A percentile compares a stretch with the other conserved stretches of the same genome.
Evolutionary conservation across 2,797 vertebrate species (phyloP).

Genomic region (Xenops minutus): DNA sequence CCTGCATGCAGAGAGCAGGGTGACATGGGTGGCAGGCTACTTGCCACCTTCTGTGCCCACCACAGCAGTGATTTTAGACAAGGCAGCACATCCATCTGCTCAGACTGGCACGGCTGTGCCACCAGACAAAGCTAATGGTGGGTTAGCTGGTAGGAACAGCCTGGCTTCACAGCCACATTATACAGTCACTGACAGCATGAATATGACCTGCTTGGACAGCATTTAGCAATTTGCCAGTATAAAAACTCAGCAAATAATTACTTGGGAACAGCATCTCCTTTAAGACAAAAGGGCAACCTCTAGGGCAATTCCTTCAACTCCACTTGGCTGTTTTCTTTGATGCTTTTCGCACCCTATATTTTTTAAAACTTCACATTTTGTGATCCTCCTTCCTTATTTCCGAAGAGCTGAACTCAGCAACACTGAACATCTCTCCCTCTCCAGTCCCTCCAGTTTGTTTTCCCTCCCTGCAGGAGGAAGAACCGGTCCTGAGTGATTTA

Average conservation of each 20-base stretch:
- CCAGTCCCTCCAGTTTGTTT: not conserved
- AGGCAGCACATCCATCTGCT: not conserved
- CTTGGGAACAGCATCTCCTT: not conserved
- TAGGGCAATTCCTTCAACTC: not conserved
- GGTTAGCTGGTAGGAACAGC: not conserved
- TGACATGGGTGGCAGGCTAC: not conserved
- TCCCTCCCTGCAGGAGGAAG: not conserved
- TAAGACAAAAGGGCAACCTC: not conserved
- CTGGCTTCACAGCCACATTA: not conserved
- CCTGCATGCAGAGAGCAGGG: not conserved
- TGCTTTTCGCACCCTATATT: not conserved
- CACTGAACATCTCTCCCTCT: not conserved
- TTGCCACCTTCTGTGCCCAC: not conserved
- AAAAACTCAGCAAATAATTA: not conserved
- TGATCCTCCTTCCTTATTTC: not conserved
- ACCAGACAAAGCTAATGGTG: not conserved
- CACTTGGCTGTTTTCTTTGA: not conserved
- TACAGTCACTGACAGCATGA: not conserved
- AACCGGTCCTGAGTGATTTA: not conserved
- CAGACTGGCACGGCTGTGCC: not conserved
- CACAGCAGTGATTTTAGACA: not conserved
- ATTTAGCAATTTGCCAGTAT: not conserved
- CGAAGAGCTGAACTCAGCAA: not conserved
- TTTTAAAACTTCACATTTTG: not conserved
- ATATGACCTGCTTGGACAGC: not conserved